phyloP scores from a whole-genome alignment of 2,888 invertebrate genomes.

The Eupithecia subfuscata region DNA sequence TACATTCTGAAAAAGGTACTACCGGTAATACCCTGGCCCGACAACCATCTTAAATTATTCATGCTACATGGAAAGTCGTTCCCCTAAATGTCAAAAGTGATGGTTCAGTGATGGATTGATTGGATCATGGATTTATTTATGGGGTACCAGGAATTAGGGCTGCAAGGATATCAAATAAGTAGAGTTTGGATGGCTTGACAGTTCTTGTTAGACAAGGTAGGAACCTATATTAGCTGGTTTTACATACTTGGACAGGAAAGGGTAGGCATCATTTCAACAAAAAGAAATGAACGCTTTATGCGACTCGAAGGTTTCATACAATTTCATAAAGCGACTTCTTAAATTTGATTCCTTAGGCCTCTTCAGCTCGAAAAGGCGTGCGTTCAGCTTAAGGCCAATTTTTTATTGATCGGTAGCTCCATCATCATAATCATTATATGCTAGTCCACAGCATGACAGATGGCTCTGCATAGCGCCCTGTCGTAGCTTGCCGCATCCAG shows the following conservation, averaged over 20 bases:
- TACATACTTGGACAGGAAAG: too few relatives aligned
- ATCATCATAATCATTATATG: too few relatives aligned
- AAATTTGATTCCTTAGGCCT: too few relatives aligned
- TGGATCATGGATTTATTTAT: slow-evolving; percentile 27
- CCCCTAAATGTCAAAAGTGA: slow-evolving; percentile 29
- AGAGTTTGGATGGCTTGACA: neutral
- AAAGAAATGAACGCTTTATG: neutral
- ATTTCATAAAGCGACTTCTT: neutral
- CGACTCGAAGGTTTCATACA: neutral
- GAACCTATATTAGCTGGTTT: too few relatives aligned
- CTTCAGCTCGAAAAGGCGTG: too few relatives aligned
- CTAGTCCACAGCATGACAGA: too few relatives aligned
- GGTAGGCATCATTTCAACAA: too few relatives aligned
- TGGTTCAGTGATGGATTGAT: slow-evolving; percentile 26
- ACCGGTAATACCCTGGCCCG: neutral
- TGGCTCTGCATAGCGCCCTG: too few relatives aligned
- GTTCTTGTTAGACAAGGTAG: neutral
- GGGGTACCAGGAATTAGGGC: slow-evolving; percentile 18
- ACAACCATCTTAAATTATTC: slow-evolving; percentile 34
- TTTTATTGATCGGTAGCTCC: too few relatives aligned
- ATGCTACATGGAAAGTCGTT: slow-evolving; percentile 20
- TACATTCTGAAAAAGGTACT: neutral
- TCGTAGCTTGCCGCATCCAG: neutral
- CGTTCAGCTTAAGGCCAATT: too few relatives aligned
- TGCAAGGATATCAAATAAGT: neutral